These are phyloP conservation scores for Solenopsis invicta DNA, from an alignment of 1,140 invertebrate genomes.

Conservation along the genomic window DNA sequence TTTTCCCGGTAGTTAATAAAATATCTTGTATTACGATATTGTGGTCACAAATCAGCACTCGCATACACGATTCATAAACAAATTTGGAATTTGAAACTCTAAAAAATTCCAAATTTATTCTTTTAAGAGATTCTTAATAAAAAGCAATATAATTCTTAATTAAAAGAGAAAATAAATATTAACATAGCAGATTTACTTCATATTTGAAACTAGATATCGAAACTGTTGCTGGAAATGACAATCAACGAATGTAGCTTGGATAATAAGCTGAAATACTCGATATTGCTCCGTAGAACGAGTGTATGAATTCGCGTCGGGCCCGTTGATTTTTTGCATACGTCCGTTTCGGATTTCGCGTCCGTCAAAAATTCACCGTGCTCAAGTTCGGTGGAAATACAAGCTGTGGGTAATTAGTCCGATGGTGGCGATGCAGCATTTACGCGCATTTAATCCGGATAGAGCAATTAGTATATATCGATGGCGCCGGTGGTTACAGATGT, in stretches of 20 bases:
- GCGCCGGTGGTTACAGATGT: slow-evolving; percentile 72
- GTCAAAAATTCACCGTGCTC: slow-evolving; percentile 40
- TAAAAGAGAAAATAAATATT: background rate
- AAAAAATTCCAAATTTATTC: background rate
- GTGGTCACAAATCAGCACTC: background rate
- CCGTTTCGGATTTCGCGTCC: slow-evolving; percentile 6
- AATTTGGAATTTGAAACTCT: background rate
- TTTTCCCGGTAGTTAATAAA: too few relatives aligned
- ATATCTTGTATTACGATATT: background rate
- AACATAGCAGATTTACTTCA: background rate
- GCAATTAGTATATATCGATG: slow-evolving; percentile 79
- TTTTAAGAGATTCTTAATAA: background rate
- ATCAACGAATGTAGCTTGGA: background rate
- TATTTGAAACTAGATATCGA: background rate
- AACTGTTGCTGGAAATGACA: background rate
- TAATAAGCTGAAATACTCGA: background rate
- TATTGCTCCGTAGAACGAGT: background rate
- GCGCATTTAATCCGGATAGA: slow-evolving; percentile 78
- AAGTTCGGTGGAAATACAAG: slow-evolving; percentile 53
- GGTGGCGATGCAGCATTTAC: slow-evolving; percentile 74
- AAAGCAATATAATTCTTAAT: background rate
- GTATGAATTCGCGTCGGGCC: background rate
- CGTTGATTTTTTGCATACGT: slow-evolving; percentile 18
- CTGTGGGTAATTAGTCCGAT: slow-evolving; percentile 73
- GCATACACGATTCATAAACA: background rate